These are phyloP conservation scores for Acanthopagrus latus DNA, from an alignment of 2,797 vertebrate genomes.

Conservation along the genomic window DNA sequence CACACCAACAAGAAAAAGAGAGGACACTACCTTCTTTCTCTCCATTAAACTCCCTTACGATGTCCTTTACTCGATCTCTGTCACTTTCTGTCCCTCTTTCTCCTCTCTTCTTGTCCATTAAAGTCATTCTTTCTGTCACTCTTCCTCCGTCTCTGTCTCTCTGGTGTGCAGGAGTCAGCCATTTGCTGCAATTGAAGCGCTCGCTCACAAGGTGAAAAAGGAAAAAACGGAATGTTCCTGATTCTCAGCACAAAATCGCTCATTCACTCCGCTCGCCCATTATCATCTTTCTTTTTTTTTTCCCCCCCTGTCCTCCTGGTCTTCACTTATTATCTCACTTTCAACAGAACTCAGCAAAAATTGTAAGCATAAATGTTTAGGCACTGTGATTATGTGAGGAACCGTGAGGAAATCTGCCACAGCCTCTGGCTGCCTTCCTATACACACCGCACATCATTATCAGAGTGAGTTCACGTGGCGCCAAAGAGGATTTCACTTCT, in stretches of 20 bases:
- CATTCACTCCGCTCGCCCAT: constrained; percentile 1
- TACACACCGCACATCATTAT: constrained; percentile 31
- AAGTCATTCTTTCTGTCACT: constrained; percentile 51
- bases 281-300: neutral
- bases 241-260: constrained; percentile 33
- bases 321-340: constrained; percentile 10
- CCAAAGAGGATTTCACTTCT: constrained; percentile 50
- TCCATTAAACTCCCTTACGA: constrained; percentile 23
- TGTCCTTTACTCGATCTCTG: constrained; percentile 36
- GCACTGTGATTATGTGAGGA: constrained; percentile 16
- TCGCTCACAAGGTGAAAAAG: constrained; percentile 28
- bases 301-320: neutral
- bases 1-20: neutral
- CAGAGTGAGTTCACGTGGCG: constrained; percentile 38
- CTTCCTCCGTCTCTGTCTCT: constrained; percentile 22
- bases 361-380: constrained; percentile 13
- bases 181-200: constrained; percentile 32
- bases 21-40: constrained; percentile 10
- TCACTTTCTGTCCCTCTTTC: constrained; percentile 20
- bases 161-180: constrained; percentile 21
- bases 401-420: constrained; percentile 1
- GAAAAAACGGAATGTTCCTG: constrained; percentile 35
- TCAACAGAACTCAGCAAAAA: constrained; percentile 19
- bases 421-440: constrained; percentile 14
- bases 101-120: constrained; percentile 46